Base-by-base conservation (phyloP, 2,888 invertebrate genomes). In the Palloptera scutellata region DNA sequence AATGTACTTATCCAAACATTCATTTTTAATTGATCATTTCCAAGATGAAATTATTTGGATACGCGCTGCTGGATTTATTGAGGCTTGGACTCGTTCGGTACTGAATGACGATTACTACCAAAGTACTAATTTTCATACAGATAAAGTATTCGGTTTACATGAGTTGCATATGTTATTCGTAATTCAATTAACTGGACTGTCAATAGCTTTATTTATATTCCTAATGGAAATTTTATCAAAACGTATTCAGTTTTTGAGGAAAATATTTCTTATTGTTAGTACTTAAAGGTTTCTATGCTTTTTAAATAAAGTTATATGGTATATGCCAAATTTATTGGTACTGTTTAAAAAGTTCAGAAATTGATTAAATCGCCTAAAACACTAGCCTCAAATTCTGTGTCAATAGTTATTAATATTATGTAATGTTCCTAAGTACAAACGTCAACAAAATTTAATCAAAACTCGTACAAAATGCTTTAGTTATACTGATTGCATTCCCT, bases 1-100 rank as follows among this genome's bases (percentile, higher is more conserved):
- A 19, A 52, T 74, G 5, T 76, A 76, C 64, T 75, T 73, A 20
- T 69, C 73, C 0, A 77, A 77, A 54, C 76, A 77, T 52, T 77
- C 76, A 1, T 76, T 67, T 64, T 54, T 76, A 30, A 60, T 64
- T 1, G 13, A 48, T 48, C 40, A 30, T 11, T 40, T 57, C 13
- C 11, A 30, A 11, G 57, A 57, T 11, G 4, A 40, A 15, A 40
- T 57, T 20, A 30, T 41, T 11, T 57, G 57, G 57, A 57, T 57
- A 30, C 57, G 40, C 0, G 73, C 77, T 6, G 76, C 70, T 1
- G 81, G 81, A 0, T 64, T 81, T 1, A 19, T 78, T 30, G 52
- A 72, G 1, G 64, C 67, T 11, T 81, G 78, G 79, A 42, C 67
- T 1, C 58, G 68, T 12, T 71, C 70, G 72, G 78, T 76, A 51